phyloP scores from a whole-genome alignment of 2,888 invertebrate genomes.

The Aproaerema taeniolella region DNA sequence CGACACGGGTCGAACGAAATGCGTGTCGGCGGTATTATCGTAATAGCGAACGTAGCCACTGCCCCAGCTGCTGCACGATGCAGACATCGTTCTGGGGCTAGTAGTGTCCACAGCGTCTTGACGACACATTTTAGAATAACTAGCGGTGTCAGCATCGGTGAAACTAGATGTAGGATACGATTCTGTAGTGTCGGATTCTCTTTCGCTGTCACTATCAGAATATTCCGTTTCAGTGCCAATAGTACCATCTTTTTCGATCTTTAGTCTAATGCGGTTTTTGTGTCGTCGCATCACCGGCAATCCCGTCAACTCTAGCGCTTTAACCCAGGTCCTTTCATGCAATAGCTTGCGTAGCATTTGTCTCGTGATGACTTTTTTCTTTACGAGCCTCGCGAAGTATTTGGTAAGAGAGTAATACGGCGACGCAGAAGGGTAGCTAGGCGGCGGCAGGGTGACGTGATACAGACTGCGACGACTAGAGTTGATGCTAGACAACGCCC shows the following conservation, averaged over 20 bases:
- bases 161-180: constrained; percentile 57
- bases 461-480: constrained; percentile 72
- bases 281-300: constrained; percentile 63
- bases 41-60: constrained; percentile 83
- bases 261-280: constrained; percentile 60
- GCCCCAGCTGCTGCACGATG: constrained; percentile 74
- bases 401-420: constrained; percentile 87
- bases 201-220: constrained; percentile 62
- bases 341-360: constrained; percentile 85
- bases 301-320: constrained; percentile 65
- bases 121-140: constrained; percentile 63
- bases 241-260: constrained; percentile 61
- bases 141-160: constrained; percentile 46
- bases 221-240: constrained; percentile 59
- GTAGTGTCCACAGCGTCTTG: constrained; percentile 78
- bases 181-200: constrained; percentile 59
- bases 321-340: constrained; percentile 77
- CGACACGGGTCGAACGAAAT: constrained; percentile 40
- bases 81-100: constrained; percentile 61
- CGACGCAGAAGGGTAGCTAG: constrained; percentile 85
- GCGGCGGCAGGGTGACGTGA: constrained; percentile 82
- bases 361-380: constrained; percentile 82
- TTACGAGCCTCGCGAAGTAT: constrained; percentile 85
- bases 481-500: constrained; percentile 74
- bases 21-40: constrained; percentile 67